Percentiles rank a stretch among this genome's conserved stretches.
Evolutionary conservation across 2,797 vertebrate genomes (phyloP).

Genomic region (Phylloscopus collybita): DNA sequence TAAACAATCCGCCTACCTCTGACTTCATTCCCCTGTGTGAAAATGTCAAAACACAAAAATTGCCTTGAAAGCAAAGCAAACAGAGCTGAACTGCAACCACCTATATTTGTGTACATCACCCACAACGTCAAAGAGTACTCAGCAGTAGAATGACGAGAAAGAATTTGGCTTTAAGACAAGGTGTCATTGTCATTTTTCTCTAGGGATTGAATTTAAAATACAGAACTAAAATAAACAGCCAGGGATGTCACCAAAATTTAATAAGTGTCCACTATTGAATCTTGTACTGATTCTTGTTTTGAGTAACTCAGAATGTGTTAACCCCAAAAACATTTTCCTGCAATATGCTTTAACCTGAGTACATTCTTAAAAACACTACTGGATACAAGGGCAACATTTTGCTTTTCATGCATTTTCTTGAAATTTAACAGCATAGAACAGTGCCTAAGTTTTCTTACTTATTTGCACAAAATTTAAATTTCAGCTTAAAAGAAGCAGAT

Average conservation of each 20-base stretch:
- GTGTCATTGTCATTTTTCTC: neutral
- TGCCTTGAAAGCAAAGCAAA: constrained; percentile 15
- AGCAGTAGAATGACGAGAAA: neutral
- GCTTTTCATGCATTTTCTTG: neutral
- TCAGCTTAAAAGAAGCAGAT: neutral
- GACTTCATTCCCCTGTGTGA: neutral
- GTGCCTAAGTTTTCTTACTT: neutral
- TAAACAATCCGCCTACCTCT: neutral
- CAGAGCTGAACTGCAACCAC: neutral
- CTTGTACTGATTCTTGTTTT: neutral
- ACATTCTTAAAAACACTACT: neutral
- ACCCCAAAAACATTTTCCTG: neutral
- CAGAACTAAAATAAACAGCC: neutral
- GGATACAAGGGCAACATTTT: neutral
- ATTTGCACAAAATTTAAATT: neutral
- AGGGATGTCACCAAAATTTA: neutral
- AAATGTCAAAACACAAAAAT: constrained; percentile 35
- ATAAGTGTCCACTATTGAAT: neutral
- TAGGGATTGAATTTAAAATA: neutral
- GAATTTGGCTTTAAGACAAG: neutral
- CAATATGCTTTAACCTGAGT: neutral
- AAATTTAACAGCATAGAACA: neutral
- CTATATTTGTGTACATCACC: neutral
- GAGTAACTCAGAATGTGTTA: neutral
- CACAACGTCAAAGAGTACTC: neutral